phyloP scores from a whole-genome alignment of 2,888 invertebrate species.

The Actias luna region DNA sequence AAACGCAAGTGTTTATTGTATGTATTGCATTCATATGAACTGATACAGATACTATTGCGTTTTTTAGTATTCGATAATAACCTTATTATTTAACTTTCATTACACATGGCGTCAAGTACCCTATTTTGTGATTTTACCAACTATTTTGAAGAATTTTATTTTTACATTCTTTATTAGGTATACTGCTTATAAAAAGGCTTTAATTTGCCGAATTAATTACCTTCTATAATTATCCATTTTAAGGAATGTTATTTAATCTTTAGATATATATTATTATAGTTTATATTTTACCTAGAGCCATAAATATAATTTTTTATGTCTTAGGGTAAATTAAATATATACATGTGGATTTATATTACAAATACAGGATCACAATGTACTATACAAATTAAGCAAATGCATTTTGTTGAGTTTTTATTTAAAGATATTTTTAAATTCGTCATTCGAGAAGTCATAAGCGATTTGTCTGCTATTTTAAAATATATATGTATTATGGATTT shows the following conservation, averaged over 20 bases:
- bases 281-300: constrained; percentile 61
- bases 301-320: constrained; percentile 75
- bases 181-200: constrained; percentile 10
- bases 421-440: neutral
- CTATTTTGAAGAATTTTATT: neutral
- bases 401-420: neutral
- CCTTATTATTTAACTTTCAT: neutral
- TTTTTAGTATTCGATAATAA: neutral
- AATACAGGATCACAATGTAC: neutral
- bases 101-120: neutral
- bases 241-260: constrained; percentile 76
- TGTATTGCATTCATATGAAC: constrained; percentile 1
- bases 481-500: neutral
- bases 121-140: neutral
- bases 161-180: neutral
- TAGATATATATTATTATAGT: constrained; percentile 65
- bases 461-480: neutral
- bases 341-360: constrained; percentile 15
- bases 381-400: neutral
- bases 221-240: constrained; percentile 47
- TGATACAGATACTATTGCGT: neutral
- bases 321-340: constrained; percentile 71
- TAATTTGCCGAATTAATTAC: constrained; percentile 16
- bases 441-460: neutral
- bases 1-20: neutral